Evolutionary conservation across 1,140 invertebrate species (phyloP).

Genomic region (Sycophaga agraensis): DNA sequence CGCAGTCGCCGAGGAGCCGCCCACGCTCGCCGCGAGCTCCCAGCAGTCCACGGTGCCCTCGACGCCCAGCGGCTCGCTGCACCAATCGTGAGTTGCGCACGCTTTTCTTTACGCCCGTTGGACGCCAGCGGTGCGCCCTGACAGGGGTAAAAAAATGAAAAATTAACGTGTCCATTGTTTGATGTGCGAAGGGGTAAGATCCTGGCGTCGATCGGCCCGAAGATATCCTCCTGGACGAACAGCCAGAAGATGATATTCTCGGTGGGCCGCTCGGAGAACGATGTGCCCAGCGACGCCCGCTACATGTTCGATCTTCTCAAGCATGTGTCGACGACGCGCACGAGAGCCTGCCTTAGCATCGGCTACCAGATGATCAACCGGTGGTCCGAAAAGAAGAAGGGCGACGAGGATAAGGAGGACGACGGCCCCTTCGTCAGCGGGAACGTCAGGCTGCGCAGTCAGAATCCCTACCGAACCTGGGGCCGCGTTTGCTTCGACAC

Average conservation of each 20-base stretch:
- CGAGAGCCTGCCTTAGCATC: slow-evolving; percentile 53
- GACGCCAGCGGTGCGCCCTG: no score
- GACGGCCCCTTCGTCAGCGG: slow-evolving; percentile 38
- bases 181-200: slow-evolving; percentile 36
- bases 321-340: slow-evolving; percentile 53
- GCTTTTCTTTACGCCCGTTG: no score
- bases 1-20: background rate
- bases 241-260: slow-evolving; percentile 23
- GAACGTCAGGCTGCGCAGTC: slow-evolving; percentile 35
- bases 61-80: slow-evolving; percentile 35
- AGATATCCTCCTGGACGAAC: slow-evolving; percentile 39
- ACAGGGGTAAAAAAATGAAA: no score
- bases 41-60: no score
- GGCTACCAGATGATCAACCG: slow-evolving; percentile 34
- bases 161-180: no score
- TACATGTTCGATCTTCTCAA: slow-evolving; percentile 63
- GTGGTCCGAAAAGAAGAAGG: slow-evolving; percentile 33
- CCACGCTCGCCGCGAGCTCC: no score
- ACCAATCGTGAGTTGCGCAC: slow-evolving; percentile 24
- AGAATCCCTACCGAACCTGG: slow-evolving; percentile 58
- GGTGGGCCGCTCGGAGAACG: slow-evolving; percentile 33
- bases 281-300: slow-evolving; percentile 39
- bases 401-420: background rate
- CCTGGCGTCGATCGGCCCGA: slow-evolving; percentile 36
- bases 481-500: slow-evolving; percentile 74